These are phyloP conservation scores for Montipora cactus DNA, from an alignment of 64 coral and sea anemone genomes.

Conservation along the genomic window DNA sequence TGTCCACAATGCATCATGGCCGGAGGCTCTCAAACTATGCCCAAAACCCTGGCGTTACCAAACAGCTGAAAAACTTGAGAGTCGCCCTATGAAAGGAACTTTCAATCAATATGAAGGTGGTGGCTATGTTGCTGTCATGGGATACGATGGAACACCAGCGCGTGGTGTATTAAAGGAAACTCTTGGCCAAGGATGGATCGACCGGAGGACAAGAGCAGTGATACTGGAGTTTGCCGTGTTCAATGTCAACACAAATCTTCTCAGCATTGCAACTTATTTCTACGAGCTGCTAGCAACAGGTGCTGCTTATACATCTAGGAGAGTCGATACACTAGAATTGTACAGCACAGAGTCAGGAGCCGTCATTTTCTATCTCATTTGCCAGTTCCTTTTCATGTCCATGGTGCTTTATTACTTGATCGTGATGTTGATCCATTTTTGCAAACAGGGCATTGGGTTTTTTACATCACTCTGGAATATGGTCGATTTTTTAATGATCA, in stretches of 20 bases:
- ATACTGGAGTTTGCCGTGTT: constrained; percentile 29
- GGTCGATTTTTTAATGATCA: constrained; percentile 19
- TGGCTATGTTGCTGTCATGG: constrained; percentile 26
- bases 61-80: constrained; percentile 12
- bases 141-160: background rate
- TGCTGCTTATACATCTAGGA: background rate
- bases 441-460: background rate
- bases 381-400: constrained; percentile 27
- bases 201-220: constrained; percentile 8
- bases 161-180: background rate
- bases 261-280: constrained; percentile 21
- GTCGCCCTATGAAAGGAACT: background rate
- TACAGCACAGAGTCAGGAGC: constrained; percentile 29
- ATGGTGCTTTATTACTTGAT: constrained; percentile 32
- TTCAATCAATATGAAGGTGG: constrained; percentile 17
- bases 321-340: constrained; percentile 1
- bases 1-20: constrained; percentile 6
- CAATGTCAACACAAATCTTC: constrained; percentile 14
- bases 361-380: constrained; percentile 21
- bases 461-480: constrained; percentile 33
- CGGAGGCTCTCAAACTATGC: constrained; percentile 12
- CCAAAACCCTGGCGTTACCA: constrained; percentile 67
- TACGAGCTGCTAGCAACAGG: constrained; percentile 1
- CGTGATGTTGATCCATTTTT: constrained; percentile 7
- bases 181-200: background rate